Conservation (phyloP, 2,113 vertebrate genomes). For the Embiotoca jacksoni region DNA sequence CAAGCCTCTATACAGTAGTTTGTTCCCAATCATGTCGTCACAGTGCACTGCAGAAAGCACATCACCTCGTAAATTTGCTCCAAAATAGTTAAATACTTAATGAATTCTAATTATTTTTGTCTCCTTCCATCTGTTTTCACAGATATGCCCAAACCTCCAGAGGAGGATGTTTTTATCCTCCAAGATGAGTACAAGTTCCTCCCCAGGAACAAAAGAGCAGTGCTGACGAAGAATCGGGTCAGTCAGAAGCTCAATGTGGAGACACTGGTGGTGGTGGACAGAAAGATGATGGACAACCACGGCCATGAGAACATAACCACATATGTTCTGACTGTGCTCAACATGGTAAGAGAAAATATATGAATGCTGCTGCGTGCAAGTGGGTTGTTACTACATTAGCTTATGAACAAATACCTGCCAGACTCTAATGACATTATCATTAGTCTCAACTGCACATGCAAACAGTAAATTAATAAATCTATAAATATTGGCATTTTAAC, state of each 20-base stretch:
- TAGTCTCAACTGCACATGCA: too few relatives aligned
- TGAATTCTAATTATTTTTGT: background rate
- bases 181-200: conserved; percentile 87
- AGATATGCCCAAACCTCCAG: conserved; percentile 90
- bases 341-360: conserved; percentile 86
- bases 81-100: background rate
- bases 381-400: too few relatives aligned
- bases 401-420: background rate
- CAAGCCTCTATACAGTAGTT: background rate
- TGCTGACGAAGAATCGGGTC: conserved; percentile 73
- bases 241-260: conserved; percentile 88
- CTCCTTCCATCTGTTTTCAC: conserved; percentile 19
- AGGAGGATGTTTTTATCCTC: conserved; percentile 82
- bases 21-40: background rate
- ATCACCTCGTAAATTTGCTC: background rate
- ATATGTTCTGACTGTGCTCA: conserved; percentile 91
- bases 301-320: conserved; percentile 91
- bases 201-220: conserved; percentile 83
- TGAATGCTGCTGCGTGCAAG: background rate
- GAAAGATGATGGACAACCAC: conserved; percentile 90
- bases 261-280: conserved; percentile 92
- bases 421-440: background rate
- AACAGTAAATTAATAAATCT: too few relatives aligned
- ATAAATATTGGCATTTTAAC: too few relatives aligned
- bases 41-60: background rate